These are phyloP conservation scores for Dermochelys coriacea DNA, from an alignment of 2,797 vertebrate genomes.

Conservation along the genomic window DNA sequence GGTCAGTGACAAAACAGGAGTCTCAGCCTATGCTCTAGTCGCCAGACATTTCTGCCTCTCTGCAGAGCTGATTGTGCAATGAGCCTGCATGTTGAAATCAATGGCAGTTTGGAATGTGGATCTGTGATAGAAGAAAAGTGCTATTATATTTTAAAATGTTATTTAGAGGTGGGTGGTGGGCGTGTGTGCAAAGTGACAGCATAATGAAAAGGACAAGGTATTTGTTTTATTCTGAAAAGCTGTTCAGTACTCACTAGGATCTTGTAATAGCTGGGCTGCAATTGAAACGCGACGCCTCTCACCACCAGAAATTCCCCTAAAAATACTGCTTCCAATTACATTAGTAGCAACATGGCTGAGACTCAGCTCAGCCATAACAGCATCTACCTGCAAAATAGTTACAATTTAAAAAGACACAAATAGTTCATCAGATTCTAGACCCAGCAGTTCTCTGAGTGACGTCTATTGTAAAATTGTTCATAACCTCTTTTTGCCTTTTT, in stretches of 20 bases:
- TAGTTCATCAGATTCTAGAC: neutral
- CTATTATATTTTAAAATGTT: neutral
- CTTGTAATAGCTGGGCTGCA: constrained; percentile 93
- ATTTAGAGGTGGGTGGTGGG: neutral
- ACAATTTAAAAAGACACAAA: neutral
- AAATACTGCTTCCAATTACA: constrained; percentile 88
- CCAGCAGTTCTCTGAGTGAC: neutral
- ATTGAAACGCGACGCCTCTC: constrained; percentile 95
- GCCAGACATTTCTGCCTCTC: neutral
- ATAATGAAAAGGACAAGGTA: constrained; percentile 3
- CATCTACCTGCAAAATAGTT: constrained; percentile 85
- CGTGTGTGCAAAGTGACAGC: neutral
- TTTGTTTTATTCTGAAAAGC: constrained; percentile 34
- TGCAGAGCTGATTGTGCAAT: neutral
- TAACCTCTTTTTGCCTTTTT: neutral
- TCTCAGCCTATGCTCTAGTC: neutral
- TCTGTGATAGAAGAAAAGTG: constrained; percentile 11
- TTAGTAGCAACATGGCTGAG: constrained; percentile 90
- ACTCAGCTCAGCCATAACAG: constrained; percentile 92
- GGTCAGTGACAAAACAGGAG: neutral
- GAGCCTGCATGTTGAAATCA: neutral
- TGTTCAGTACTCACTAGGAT: constrained; percentile 90
- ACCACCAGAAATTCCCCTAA: constrained; percentile 91
- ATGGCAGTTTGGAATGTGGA: neutral
- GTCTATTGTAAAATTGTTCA: neutral